Conservation (phyloP, 2,797 vertebrate genomes). For the Hephaestus fuliginosus region DNA sequence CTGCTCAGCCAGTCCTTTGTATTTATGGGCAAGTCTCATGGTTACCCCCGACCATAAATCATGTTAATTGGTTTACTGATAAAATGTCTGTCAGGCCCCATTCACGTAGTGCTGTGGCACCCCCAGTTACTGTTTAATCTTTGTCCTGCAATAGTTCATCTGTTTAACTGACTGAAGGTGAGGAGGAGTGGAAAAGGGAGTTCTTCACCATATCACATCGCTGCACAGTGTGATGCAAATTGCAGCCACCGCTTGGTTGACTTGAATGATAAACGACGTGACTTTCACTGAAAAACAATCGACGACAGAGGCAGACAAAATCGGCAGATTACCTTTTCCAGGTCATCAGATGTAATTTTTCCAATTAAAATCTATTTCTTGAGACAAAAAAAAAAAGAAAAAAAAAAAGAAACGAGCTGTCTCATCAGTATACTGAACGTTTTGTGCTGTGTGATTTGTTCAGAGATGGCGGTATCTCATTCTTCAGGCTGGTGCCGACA, state of each 20-base stretch:
- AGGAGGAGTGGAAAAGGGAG: slow-evolving; percentile 67
- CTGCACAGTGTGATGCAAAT: slow-evolving; percentile 72
- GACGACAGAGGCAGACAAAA: slow-evolving; percentile 31
- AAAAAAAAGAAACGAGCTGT: slow-evolving; percentile 8
- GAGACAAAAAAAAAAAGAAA: slow-evolving; percentile 33
- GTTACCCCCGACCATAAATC: slow-evolving; percentile 83
- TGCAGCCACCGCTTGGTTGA: slow-evolving; percentile 50
- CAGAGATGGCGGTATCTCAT: slow-evolving; percentile 65
- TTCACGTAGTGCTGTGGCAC: slow-evolving; percentile 75
- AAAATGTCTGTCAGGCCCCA: slow-evolving; percentile 81
- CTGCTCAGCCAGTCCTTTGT: slow-evolving; percentile 80
- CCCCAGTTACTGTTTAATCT: slow-evolving; percentile 83
- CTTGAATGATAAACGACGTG: slow-evolving; percentile 68
- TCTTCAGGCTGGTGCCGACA: slow-evolving; percentile 56
- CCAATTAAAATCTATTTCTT: slow-evolving; percentile 52
- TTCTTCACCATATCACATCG: slow-evolving; percentile 60
- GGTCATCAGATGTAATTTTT: slow-evolving; percentile 56
- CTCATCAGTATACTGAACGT: slow-evolving; percentile 23
- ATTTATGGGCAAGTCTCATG: slow-evolving; percentile 81
- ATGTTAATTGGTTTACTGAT: slow-evolving; percentile 87
- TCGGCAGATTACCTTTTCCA: slow-evolving; percentile 42
- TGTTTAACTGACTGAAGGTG: slow-evolving; percentile 80
- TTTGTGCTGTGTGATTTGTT: slow-evolving; percentile 46
- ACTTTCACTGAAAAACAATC: slow-evolving; percentile 52
- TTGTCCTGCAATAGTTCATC: slow-evolving; percentile 80